phyloP scores from a whole-genome alignment of 2,888 invertebrate species.

The Opisthograptis luteolata region DNA sequence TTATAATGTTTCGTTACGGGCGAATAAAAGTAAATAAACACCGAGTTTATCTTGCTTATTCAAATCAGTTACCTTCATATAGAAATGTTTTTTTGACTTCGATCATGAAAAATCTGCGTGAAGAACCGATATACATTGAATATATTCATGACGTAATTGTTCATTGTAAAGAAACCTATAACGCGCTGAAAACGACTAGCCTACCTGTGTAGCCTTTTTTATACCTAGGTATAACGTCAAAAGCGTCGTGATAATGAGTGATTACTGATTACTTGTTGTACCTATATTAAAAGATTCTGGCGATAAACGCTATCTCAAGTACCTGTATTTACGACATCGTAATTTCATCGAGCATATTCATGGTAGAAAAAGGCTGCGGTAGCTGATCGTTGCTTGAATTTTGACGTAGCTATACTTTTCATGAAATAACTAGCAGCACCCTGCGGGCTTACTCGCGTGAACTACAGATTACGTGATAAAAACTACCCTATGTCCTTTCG shows the following conservation, averaged over 20 bases:
- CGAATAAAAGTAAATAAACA: no score
- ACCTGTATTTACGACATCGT: constrained; percentile 40
- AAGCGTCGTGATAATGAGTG: constrained; percentile 31
- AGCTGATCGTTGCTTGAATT: constrained; percentile 43
- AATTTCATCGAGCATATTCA: constrained; percentile 59
- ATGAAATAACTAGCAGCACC: no score
- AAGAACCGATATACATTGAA: neutral
- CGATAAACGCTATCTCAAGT: constrained; percentile 62
- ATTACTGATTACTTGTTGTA: constrained; percentile 41
- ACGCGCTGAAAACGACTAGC: constrained; percentile 24
- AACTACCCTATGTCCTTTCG: no score
- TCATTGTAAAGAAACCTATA: constrained; percentile 2
- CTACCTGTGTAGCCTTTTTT: no score
- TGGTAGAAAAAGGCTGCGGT: constrained; percentile 58
- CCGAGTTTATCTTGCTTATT: no score
- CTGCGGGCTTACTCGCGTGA: no score
- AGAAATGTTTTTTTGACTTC: no score
- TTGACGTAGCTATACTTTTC: constrained; percentile 45
- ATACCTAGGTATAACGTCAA: constrained; percentile 37
- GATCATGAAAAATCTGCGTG: neutral
- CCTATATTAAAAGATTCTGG: constrained; percentile 48
- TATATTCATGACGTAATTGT: neutral
- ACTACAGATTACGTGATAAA: no score
- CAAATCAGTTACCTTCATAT: no score
- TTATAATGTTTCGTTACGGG: no score